These are phyloP conservation scores for Scomberomorus guttatus DNA, from an alignment of 2,797 vertebrate species.

Conservation along the genomic window DNA sequence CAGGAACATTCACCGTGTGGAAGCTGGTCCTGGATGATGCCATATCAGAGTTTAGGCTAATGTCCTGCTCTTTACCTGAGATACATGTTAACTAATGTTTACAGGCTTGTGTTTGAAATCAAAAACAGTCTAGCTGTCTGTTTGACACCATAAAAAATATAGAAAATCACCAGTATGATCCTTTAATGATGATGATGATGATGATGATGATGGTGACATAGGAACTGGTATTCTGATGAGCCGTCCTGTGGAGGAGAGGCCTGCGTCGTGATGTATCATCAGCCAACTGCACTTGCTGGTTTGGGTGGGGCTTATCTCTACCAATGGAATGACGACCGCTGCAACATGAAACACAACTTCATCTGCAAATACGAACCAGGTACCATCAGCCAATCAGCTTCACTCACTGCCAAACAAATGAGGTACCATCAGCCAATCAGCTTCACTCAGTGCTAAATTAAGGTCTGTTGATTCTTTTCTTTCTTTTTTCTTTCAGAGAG, in stretches of 20 bases:
- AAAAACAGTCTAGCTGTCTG: too few species aligned
- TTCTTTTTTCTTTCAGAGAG: slow-evolving; percentile 69
- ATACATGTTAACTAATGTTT: too few species aligned
- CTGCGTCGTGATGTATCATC: slow-evolving; percentile 99
- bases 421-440: not conserved
- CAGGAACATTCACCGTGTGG: too few species aligned
- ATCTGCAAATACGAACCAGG: slow-evolving; percentile 96
- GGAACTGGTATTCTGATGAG: slow-evolving; percentile 97
- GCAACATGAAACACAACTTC: slow-evolving; percentile 99
- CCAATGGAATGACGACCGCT: slow-evolving; percentile 98
- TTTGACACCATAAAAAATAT: too few species aligned
- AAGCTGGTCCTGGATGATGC: too few species aligned
- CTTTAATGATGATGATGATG: not conserved
- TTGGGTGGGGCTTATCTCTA: slow-evolving; percentile 94
- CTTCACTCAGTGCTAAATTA: not conserved
- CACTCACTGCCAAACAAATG: not conserved
- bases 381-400: slow-evolving; percentile 39
- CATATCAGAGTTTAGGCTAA: too few species aligned
- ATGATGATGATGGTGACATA: slow-evolving; percentile 58
- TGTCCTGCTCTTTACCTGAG: too few species aligned
- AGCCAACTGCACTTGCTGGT: slow-evolving; percentile 92
- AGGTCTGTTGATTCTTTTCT: not conserved
- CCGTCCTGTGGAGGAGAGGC: slow-evolving; percentile 97
- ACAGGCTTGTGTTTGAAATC: too few species aligned
- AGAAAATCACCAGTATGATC: too few species aligned